Evolutionary conservation across 1,140 invertebrate genomes (phyloP).

Genomic region (Heliconius eleuchia): DNA sequence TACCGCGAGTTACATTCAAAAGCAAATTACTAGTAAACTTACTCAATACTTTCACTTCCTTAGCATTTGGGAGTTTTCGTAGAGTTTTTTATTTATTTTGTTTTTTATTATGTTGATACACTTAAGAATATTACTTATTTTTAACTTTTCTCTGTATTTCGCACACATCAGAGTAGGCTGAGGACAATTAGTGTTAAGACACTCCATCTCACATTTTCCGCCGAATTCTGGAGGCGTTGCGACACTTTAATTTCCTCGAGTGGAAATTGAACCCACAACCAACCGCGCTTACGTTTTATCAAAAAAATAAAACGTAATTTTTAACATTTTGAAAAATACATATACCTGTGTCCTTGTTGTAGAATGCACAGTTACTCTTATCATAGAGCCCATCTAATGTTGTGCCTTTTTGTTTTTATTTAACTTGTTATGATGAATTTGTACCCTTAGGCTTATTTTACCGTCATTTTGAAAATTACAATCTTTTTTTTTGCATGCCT

Average conservation of each 20-base stretch:
- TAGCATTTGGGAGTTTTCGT: background rate
- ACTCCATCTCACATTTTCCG: too few species aligned
- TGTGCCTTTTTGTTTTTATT: conserved; percentile 1
- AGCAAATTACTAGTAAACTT: conserved; percentile 50
- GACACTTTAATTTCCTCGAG: too few species aligned
- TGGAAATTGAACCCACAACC: too few species aligned
- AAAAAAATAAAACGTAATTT: too few species aligned
- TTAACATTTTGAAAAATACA: too few species aligned
- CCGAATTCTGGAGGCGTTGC: too few species aligned
- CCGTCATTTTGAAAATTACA: conserved; percentile 2
- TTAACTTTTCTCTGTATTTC: too few species aligned
- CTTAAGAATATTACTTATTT: background rate
- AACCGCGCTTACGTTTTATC: too few species aligned
- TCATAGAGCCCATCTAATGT: conserved; percentile 8
- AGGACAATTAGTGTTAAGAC: too few species aligned
- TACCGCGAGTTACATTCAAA: conserved; percentile 40
- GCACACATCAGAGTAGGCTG: too few species aligned
- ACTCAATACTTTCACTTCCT: background rate
- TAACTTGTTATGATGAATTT: background rate
- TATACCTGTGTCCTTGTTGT: background rate
- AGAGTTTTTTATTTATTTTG: background rate
- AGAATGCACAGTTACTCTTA: background rate
- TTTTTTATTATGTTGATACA: background rate
- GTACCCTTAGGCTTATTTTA: background rate
- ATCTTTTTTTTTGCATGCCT: background rate